Percentiles rank a stretch among this genome's conserved stretches.
Evolutionary conservation across 2,113 vertebrate genomes (phyloP).

Genomic region (Cyrtonyx montezumae): DNA sequence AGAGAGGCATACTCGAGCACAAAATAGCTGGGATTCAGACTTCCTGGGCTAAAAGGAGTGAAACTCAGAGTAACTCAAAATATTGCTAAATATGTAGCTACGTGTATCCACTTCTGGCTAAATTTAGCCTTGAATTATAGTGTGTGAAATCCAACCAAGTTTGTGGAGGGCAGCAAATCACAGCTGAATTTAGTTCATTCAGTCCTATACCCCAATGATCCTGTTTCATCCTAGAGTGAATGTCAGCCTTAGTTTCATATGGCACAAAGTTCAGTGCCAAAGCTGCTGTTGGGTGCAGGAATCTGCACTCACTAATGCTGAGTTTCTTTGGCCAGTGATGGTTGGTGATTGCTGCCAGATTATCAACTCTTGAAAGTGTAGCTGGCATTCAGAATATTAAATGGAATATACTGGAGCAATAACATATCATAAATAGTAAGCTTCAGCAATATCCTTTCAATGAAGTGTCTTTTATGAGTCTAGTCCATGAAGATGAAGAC

Average conservation of each 20-base stretch:
- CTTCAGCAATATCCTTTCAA: background rate
- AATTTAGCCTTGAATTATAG: background rate
- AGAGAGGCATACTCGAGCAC: background rate
- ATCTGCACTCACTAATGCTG: background rate
- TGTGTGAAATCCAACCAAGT: background rate
- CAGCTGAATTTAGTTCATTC: background rate
- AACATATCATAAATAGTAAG: background rate
- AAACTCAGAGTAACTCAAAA: background rate
- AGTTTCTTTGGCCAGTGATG: accelerated
- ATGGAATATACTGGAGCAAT: background rate
- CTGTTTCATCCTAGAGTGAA: background rate
- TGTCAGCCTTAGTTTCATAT: background rate
- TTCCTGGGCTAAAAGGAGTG: background rate
- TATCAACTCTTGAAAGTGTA: background rate
- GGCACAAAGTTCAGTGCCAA: background rate
- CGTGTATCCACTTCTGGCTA: accelerated
- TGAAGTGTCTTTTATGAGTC: background rate
- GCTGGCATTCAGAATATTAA: background rate
- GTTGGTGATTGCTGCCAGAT: background rate
- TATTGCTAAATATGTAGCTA: background rate
- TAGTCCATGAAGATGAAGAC: background rate
- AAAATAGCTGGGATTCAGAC: background rate
- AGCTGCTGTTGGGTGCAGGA: accelerated
- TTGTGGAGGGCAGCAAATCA: background rate
- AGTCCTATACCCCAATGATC: background rate